Conservation (phyloP, 2,113 vertebrate species). For the Rana temporaria region DNA sequence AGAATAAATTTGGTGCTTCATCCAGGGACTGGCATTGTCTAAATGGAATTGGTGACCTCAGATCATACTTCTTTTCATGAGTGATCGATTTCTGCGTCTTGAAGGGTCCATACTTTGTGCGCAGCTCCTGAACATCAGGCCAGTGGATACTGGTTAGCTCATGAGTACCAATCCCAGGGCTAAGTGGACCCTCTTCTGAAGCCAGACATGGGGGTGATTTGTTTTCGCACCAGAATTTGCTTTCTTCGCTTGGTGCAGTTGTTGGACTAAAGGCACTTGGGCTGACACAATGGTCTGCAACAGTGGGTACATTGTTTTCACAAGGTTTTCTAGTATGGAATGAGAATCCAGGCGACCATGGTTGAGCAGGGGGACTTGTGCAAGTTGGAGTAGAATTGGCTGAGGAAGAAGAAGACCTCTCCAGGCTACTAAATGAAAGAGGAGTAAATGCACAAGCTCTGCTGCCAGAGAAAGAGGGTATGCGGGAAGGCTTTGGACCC, state of each 20-base stretch:
- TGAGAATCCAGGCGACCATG: slow-evolving; percentile 30
- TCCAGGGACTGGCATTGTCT: slow-evolving; percentile 30
- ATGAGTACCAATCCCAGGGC: slow-evolving; percentile 57
- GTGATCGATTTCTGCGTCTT: slow-evolving; percentile 53
- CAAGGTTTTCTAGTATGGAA: slow-evolving; percentile 56
- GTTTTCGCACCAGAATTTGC: slow-evolving; percentile 55
- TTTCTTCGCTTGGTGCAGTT: slow-evolving; percentile 61
- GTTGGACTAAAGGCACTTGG: slow-evolving; percentile 59
- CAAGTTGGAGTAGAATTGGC: slow-evolving; percentile 61
- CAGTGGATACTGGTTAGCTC: slow-evolving; percentile 71
- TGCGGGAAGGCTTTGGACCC: slow-evolving; percentile 70
- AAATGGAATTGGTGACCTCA: slow-evolving; percentile 17
- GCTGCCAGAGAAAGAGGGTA: slow-evolving; percentile 60
- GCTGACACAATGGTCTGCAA: slow-evolving; percentile 61
- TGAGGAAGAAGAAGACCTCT: slow-evolving; percentile 63
- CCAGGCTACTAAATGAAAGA: slow-evolving; percentile 64
- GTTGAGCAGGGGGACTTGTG: slow-evolving; percentile 70
- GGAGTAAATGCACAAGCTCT: slow-evolving; percentile 64
- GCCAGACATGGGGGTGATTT: slow-evolving; percentile 63
- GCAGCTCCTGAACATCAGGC: slow-evolving; percentile 71
- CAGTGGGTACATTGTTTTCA: slow-evolving; percentile 58
- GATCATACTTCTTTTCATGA: slow-evolving; percentile 29
- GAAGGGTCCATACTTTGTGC: slow-evolving; percentile 62
- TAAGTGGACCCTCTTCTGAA: slow-evolving; percentile 60
- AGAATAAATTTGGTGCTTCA: background rate